These are phyloP conservation scores for Acanthosepion esculentum DNA, from an alignment of 2,888 invertebrate species.

Conservation along the genomic window DNA sequence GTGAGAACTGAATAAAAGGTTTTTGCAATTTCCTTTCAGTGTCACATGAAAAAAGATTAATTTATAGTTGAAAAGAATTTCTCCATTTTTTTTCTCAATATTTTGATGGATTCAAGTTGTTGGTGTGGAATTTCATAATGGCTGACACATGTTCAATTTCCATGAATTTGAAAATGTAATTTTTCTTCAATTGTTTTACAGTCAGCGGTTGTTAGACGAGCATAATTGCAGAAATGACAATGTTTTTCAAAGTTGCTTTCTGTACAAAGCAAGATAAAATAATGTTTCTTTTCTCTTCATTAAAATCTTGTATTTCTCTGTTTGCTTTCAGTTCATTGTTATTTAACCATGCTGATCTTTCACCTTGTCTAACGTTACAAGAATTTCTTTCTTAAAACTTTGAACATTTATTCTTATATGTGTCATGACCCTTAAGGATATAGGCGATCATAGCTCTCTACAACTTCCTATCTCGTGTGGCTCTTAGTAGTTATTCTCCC, in stretches of 20 bases:
- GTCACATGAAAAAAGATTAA: background rate
- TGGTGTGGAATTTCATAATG: background rate
- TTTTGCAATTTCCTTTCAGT: background rate
- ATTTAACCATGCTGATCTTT: too few relatives aligned
- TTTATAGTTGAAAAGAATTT: background rate
- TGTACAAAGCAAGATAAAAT: background rate
- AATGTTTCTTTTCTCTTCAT: background rate
- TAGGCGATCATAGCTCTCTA: too few relatives aligned
- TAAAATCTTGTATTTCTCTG: background rate
- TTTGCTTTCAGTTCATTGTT: too few relatives aligned
- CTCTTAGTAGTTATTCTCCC: too few relatives aligned
- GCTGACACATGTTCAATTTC: background rate
- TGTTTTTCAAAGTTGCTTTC: background rate
- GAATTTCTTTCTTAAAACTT: too few relatives aligned
- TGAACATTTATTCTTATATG: too few relatives aligned
- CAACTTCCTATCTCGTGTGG: too few relatives aligned
- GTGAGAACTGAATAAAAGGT: background rate
- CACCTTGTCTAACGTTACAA: too few relatives aligned
- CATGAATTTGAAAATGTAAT: background rate
- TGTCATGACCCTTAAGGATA: too few relatives aligned
- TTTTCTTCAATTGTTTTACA: background rate
- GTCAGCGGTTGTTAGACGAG: background rate
- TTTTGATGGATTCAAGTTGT: background rate
- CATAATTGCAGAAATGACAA: background rate
- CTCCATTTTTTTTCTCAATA: background rate